Conservation (phyloP, 2,797 vertebrate species). For the Pachyuromys duprasi region DNA sequence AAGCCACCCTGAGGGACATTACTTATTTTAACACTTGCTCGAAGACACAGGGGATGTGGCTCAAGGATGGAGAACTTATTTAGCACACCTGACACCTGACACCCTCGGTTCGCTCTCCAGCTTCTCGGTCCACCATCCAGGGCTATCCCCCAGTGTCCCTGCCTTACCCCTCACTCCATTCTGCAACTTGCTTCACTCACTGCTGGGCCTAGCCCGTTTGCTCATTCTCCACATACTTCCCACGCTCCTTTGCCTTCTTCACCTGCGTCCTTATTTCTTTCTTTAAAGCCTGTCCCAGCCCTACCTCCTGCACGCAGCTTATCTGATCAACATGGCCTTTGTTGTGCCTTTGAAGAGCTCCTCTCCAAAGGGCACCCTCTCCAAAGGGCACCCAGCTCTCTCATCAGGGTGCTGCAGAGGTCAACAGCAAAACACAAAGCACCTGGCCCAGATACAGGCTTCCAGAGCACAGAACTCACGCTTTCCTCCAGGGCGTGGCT, state of each 20-base stretch:
- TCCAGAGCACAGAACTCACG: not conserved
- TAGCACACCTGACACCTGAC: too few relatives aligned
- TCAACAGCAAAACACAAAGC: not conserved
- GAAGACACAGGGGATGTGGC: not conserved
- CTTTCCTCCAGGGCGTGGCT: not conserved
- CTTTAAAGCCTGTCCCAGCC: not conserved
- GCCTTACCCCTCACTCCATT: not conserved
- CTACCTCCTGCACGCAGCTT: not conserved
- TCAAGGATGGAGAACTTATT: not conserved
- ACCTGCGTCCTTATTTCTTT: not conserved
- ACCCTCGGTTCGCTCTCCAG: not conserved
- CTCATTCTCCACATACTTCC: not conserved
- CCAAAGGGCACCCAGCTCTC: not conserved
- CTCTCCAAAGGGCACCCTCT: not conserved
- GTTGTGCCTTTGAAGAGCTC: not conserved
- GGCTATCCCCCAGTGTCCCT: not conserved
- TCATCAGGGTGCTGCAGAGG: not conserved
- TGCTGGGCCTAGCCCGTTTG: not conserved
- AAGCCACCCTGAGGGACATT: not conserved
- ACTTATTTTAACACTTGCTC: not conserved
- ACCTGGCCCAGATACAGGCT: not conserved
- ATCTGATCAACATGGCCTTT: not conserved
- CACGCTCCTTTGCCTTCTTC: not conserved
- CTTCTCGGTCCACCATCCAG: not conserved
- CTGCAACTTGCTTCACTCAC: not conserved